Evolutionary conservation across 1,140 invertebrate species (phyloP), one percentile per base, ranked within the genome.

Genomic region (Psix sp.): DNA sequence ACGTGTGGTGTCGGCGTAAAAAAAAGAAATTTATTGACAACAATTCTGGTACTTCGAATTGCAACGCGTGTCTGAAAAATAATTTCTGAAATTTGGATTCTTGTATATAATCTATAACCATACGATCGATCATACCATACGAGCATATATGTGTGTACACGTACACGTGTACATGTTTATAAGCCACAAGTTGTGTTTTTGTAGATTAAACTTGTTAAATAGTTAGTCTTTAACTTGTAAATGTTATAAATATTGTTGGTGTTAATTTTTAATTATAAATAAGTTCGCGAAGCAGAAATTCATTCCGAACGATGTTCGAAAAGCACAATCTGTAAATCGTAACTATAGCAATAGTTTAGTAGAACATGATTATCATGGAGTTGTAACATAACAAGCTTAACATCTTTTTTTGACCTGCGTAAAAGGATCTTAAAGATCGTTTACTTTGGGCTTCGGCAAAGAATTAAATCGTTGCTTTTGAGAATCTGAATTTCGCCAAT

Each of bases 131-230:
- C 7, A 29, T 20, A n/a, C 26, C 29, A 31, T 18, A 57, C 45
- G 18, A 16, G 48, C 35, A 62, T 20, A 46, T 36, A 36, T 26
- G 42, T 42, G 48, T 49, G 17, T 17, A 21, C n/a, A n/a, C n/a
- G n/a, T n/a, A n/a, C n/a, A n/a, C n/a, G n/a, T n/a, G n/a, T n/a
- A n/a, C n/a, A n/a, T n/a, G n/a, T n/a, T n/a, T n/a, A n/a, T n/a
- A n/a, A n/a, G n/a, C n/a, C n/a, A n/a, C n/a, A 56, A 46, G 62
- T 57, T 68, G 65, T 68, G 52, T 59, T 68, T 68, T 67, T n/a
- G 62, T 68, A 68, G 39, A 45, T 59, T 52, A 59, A 68, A 68
- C 54, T 59, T 68, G 54, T 68, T 59, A 39, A 1, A 21, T 52
- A 67, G 51, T 43, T 67, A 54, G 46, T 21, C n/a, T 15, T 49